Percentiles rank a stretch among this genome's conserved stretches.
phyloP scores from a whole-genome alignment of 1,140 invertebrate genomes.

The Amphibalanus amphitrite region DNA sequence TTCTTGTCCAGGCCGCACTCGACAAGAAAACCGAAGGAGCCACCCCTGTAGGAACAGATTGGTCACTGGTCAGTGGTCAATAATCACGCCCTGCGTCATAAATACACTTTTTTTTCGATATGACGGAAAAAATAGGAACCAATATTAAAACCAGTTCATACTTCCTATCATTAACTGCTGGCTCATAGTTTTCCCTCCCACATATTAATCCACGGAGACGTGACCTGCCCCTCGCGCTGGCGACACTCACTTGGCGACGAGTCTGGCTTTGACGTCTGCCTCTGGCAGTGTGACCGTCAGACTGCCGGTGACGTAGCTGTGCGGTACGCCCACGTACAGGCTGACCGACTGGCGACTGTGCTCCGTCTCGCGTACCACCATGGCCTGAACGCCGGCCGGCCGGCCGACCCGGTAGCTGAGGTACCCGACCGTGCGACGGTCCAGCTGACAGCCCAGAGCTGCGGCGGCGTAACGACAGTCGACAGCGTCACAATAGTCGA shows the following conservation, averaged over 20 bases:
- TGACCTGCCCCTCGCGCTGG: too few species aligned
- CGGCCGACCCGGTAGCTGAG: conserved; percentile 57
- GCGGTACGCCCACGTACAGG: conserved; percentile 60
- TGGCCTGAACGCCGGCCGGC: conserved; percentile 56
- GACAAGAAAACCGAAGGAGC: not conserved
- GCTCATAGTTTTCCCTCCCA: too few species aligned
- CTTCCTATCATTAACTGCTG: too few species aligned
- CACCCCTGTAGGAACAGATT: too few species aligned
- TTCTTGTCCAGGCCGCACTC: conserved; percentile 47
- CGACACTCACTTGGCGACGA: conserved; percentile 57
- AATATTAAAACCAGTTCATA: too few species aligned
- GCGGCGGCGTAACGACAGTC: too few species aligned
- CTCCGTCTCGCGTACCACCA: conserved; percentile 53
- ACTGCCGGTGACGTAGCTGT: conserved; percentile 53
- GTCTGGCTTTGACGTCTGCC: conserved; percentile 52
- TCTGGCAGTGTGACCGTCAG: conserved; percentile 37
- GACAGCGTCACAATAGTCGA: conserved; percentile 13
- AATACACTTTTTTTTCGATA: too few species aligned
- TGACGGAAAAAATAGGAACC: too few species aligned
- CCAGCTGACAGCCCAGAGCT: conserved; percentile 67
- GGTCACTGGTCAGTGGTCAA: too few species aligned
- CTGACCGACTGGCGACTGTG: conserved; percentile 41
- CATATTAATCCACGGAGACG: too few species aligned
- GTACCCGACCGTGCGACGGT: conserved; percentile 67
- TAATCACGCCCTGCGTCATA: too few species aligned